phyloP scores from a whole-genome alignment of 2,797 vertebrate genomes.

The Clarias platycephalus region DNA sequence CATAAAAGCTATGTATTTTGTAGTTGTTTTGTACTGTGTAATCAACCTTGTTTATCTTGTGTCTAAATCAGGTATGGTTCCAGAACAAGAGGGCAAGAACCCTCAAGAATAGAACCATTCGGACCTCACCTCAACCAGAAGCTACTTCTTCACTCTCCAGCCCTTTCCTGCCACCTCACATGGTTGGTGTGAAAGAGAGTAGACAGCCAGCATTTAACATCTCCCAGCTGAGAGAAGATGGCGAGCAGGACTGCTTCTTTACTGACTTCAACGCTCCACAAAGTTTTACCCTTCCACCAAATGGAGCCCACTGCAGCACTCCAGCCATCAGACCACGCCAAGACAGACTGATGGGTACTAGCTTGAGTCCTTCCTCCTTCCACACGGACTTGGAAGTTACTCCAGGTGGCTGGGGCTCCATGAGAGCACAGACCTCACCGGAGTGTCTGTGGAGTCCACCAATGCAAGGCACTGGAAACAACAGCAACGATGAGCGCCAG shows the following conservation, averaged over 20 bases:
- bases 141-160: conserved; percentile 32
- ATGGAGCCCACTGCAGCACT: conserved; percentile 51
- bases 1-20: not conserved
- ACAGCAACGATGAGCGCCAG: conserved; percentile 36
- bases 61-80: conserved; percentile 61
- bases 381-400: conserved; percentile 33
- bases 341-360: conserved; percentile 52
- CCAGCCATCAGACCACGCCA: conserved; percentile 47
- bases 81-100: conserved; percentile 65
- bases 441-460: conserved; percentile 50
- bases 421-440: conserved; percentile 29
- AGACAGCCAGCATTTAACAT: conserved; percentile 31
- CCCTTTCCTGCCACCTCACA: conserved; percentile 43
- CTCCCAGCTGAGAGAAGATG: conserved; percentile 32
- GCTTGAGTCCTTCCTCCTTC: conserved; percentile 42
- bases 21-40: not conserved
- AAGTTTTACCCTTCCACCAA: conserved; percentile 28
- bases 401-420: conserved; percentile 42
- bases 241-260: conserved; percentile 47
- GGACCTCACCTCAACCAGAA: conserved; percentile 41
- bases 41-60: conserved; percentile 26
- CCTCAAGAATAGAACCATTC: conserved; percentile 50
- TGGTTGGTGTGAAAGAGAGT: conserved; percentile 19
- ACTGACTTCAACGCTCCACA: conserved; percentile 39
- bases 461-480: conserved; percentile 20